Evolutionary conservation across 2,797 vertebrate genomes (phyloP).

Genomic region (Sebastes kiyomatsui): DNA sequence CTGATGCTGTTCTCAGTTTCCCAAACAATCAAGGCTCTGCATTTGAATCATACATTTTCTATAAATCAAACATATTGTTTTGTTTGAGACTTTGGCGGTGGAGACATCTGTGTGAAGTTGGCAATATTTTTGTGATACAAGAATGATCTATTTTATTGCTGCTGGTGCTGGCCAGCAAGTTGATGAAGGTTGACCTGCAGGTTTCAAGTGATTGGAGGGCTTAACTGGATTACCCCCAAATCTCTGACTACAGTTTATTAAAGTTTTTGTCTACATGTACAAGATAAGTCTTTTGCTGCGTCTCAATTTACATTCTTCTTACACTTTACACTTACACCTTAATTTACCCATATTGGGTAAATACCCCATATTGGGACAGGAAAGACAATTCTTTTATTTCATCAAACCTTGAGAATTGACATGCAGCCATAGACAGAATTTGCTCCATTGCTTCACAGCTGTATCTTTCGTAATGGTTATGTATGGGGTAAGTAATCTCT

Average conservation of each 20-base stretch:
- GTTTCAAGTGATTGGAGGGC: neutral
- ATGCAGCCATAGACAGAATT: no score
- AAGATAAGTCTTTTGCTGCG: no score
- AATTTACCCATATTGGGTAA: neutral
- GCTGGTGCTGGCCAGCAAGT: neutral
- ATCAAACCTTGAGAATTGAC: no score
- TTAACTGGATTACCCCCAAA: neutral
- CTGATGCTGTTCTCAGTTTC: neutral
- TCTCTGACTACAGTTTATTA: neutral
- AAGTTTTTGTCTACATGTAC: neutral
- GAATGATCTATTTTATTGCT: neutral
- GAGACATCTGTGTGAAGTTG: neutral
- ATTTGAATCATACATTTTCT: neutral
- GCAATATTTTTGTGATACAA: neutral
- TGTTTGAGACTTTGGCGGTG: no score
- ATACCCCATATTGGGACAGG: no score
- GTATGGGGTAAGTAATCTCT: neutral
- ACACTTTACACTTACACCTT: neutral
- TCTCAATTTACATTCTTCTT: no score
- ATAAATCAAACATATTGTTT: neutral
- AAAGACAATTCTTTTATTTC: no score
- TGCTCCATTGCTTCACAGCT: no score
- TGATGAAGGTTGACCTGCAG: neutral
- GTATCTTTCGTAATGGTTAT: accelerated
- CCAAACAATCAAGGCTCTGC: neutral